Evolutionary conservation across 2,797 vertebrate species (phyloP), one percentile per base, ranked within the genome.

Genomic region (Sibirionetta formosa): DNA sequence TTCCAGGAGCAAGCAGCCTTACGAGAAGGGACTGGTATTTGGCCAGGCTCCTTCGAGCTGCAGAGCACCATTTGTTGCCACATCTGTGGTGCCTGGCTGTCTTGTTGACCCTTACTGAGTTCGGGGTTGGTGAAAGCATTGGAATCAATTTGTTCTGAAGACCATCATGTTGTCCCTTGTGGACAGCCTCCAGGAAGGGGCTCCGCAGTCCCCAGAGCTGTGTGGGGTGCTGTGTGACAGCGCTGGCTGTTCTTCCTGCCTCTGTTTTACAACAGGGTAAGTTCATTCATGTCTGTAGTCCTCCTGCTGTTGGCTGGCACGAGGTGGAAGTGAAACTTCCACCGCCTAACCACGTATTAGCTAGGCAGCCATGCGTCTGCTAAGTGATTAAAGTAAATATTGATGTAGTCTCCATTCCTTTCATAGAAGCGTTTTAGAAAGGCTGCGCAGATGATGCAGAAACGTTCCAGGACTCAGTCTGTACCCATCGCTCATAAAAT

Each of bases 241-340:
- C 64, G 19, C 46, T 75, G 65, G 26, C 36, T 85, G 82, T 82
- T 83, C 50, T 64, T 79, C 33, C 63, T 80, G 36, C 38, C 38
- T 82, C 75, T 69, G 1, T 73, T 92, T 71, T 77, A 57, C 75
- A 73, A 10, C 9, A 38, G 53, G 22, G 9, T 80, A 46, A 77
- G 66, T 91, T 85, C 64, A 86, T 79, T 88, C 51, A n/a, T 11
- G 7, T 81, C 46, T 82, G 9, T 78, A 71, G 64, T 66, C 71
- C 20, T 82, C 46, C 35, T 78, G 53, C 48, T 76, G 73, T 85
- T 61, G 84, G 14, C 29, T 78, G 63, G 38, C 42, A 36, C 31
- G 73, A 89, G 38, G 70, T 93, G 48, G 87, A 86, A 96, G 58
- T 80, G 76, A 86, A 76, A 81, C 50, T 88, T 94, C 36, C 50